Conservation (phyloP, 1,140 invertebrate species). For the Aphidius ervi region DNA sequence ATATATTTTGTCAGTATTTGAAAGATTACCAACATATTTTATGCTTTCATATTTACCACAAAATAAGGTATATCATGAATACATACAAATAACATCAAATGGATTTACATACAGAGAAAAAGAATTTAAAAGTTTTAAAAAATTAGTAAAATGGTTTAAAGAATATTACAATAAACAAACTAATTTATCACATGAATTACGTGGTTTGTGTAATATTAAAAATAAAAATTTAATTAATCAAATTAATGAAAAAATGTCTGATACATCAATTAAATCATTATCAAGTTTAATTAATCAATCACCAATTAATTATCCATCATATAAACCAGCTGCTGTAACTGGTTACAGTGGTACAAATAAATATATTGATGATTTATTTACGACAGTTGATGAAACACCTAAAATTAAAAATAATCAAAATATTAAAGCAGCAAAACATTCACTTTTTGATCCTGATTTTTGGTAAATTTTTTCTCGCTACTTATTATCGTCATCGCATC, state of each 20-base stretch:
- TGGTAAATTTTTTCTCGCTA: too few species aligned
- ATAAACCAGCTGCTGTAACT: constrained; percentile 55
- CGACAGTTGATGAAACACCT: constrained; percentile 25
- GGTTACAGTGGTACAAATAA: constrained; percentile 42
- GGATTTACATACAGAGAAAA: constrained; percentile 88
- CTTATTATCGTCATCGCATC: too few species aligned
- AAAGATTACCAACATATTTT: constrained; percentile 92
- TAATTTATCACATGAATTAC: constrained; percentile 61
- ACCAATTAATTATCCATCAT: constrained; percentile 60
- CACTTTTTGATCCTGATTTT: too few species aligned
- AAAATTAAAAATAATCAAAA: too few species aligned
- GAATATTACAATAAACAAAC: constrained; percentile 89
- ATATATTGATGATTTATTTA: constrained; percentile 28
- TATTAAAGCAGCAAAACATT: too few species aligned
- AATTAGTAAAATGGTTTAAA: constrained; percentile 94
- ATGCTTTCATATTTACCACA: constrained; percentile 89
- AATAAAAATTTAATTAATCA: constrained; percentile 63
- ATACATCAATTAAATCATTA: constrained; percentile 68
- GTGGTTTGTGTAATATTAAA: constrained; percentile 53
- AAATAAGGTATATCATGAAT: constrained; percentile 82
- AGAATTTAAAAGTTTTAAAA: constrained; percentile 79
- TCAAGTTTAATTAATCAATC: constrained; percentile 67
- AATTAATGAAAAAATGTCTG: constrained; percentile 69
- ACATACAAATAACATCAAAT: constrained; percentile 83
- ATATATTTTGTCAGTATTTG: constrained; percentile 82